Evolutionary conservation across 2,113 vertebrate species (phyloP), one percentile per base, ranked within the genome.

Genomic region (Serilophus lunatus): DNA sequence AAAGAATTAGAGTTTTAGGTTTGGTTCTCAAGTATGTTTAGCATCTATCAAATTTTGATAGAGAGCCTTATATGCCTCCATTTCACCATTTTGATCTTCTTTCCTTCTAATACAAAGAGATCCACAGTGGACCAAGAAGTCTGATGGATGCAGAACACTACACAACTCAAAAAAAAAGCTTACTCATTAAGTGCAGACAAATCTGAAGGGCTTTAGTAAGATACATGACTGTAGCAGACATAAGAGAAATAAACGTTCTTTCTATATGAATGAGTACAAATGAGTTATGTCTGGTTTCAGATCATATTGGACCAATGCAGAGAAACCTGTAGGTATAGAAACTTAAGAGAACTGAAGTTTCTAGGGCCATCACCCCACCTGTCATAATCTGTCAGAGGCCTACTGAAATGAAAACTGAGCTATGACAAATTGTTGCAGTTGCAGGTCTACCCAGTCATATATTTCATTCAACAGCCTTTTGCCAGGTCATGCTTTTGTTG

Each of bases 1-100:
- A 96, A 79, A 95, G 95, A 97, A 96, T 79, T 94, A 97, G 85
- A 97, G 94, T 93, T 88, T 96, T 61, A 93, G 80, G 89, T 92
- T 97, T 97, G 78, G 66, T 96, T 97, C 97, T 90, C 89, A 93
- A 74, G 71, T 90, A 91, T 77, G 86, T 88, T 91, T 80, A 88
- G 76, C 84, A 96, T 79, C 93, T 94, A 95, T 90, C 93, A 94
- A 92, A 66, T 83, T 86, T n/a, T 97, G 93, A 96, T 95, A 96
- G 95, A 96, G 82, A 91, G 86, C 60, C 76, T 96, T 96, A 81
- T 95, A 97, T 96, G 83, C 80, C 71, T 95, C 93, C 63, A 79
- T 95, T 93, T 97, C 93, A 96, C 54, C 59, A 92, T 94, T 95
- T 95, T 93, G 17, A 59, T 93, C 79, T 82, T 66, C 35, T 82